Conservation (phyloP, 2,888 invertebrate species). For the Apotomis turbidana region DNA sequence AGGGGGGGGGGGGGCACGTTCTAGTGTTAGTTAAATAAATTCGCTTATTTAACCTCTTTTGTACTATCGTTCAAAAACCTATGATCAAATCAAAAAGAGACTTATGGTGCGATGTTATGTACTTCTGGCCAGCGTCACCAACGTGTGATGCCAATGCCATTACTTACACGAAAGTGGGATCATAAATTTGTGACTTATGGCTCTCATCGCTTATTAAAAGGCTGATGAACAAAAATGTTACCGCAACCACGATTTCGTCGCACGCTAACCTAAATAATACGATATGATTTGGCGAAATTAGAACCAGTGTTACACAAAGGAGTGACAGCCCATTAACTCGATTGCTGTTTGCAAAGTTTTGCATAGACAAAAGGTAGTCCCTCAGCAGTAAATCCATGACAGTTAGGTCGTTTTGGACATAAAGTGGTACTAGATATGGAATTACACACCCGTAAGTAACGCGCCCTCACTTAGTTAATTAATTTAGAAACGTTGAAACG, state of each 20-base stretch:
- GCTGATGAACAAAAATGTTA: not conserved
- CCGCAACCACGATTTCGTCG: not conserved
- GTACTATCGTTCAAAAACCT: too few species aligned
- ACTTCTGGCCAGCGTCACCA: too few species aligned
- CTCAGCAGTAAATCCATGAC: too few species aligned
- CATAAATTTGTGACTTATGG: too few species aligned
- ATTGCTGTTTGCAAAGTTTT: slow-evolving; percentile 16
- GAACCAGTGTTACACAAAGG: slow-evolving; percentile 3
- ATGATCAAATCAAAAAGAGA: too few species aligned
- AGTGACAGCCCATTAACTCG: slow-evolving; percentile 25
- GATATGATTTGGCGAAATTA: slow-evolving; percentile 16
- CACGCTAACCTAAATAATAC: slow-evolving; percentile 5
- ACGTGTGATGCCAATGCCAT: too few species aligned
- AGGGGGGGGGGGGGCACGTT: too few species aligned
- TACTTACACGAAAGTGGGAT: too few species aligned
- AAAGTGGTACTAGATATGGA: not conserved
- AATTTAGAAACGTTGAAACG: not conserved
- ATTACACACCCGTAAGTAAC: slow-evolving; percentile 14
- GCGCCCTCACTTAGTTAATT: slow-evolving; percentile 14
- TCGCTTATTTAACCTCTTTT: too few species aligned
- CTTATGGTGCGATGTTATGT: too few species aligned
- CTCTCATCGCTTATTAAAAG: too few species aligned
- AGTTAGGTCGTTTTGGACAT: not conserved
- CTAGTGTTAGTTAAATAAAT: too few species aligned
- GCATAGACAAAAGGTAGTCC: not conserved